Evolutionary conservation across 53 echinoderm and acorn worm species (phyloP).

Genomic region (Paelopatides confundens): DNA sequence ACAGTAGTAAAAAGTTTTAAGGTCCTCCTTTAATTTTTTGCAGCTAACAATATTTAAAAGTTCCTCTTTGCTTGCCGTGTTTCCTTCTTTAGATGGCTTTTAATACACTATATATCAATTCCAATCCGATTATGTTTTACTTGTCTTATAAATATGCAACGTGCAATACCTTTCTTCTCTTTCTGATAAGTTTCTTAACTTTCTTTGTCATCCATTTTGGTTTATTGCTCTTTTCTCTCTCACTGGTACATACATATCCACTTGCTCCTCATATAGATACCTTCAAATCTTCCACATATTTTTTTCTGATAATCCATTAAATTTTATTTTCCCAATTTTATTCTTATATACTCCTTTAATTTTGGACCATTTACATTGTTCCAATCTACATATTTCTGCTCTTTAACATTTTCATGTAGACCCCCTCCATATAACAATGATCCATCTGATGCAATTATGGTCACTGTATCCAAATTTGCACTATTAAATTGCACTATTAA

Average conservation of each 20-base stretch:
- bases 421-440: no score
- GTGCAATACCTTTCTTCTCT: not conserved
- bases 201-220: conserved; percentile 17
- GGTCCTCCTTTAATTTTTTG: not conserved
- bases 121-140: not conserved
- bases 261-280: not conserved
- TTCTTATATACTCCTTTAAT: no score
- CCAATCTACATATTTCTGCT: not conserved
- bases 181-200: not conserved
- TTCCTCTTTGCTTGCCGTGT: not conserved
- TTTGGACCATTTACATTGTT: not conserved
- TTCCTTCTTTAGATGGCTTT: not conserved
- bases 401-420: not conserved
- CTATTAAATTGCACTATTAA: no score
- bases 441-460: not conserved
- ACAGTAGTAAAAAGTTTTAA: conserved; percentile 9
- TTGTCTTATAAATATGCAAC: not conserved
- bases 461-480: not conserved
- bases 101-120: not conserved
- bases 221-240: not conserved
- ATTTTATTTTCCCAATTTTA: no score
- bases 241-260: not conserved
- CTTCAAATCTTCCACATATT: not conserved
- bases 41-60: not conserved
- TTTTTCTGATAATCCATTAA: not conserved